A percentile compares a stretch with the other conserved stretches of the same genome.
Evolutionary conservation across 2,888 invertebrate genomes (phyloP).

Genomic region (Chymomyza amoena): DNA sequence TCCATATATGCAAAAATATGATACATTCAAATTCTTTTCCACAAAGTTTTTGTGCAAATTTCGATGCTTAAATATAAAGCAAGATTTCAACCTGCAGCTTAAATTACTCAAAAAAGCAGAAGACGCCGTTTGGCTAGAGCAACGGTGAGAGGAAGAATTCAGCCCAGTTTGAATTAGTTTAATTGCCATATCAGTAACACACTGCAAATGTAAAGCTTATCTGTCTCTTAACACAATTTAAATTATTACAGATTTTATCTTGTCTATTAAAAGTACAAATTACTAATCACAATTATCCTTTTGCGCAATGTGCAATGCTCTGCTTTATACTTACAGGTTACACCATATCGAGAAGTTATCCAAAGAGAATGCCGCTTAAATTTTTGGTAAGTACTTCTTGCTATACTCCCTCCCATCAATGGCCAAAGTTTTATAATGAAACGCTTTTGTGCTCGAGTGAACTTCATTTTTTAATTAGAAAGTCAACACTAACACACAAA

Average conservation of each 20-base stretch:
- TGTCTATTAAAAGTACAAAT: constrained; percentile 38
- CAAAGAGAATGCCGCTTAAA: constrained; percentile 78
- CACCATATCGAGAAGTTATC: constrained; percentile 79
- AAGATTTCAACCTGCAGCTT: constrained; percentile 47
- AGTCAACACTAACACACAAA: constrained; percentile 45
- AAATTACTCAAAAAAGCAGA: constrained; percentile 16
- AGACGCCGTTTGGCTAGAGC: not conserved
- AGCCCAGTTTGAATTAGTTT: not conserved
- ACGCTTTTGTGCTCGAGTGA: constrained; percentile 48
- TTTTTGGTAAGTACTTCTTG: constrained; percentile 71
- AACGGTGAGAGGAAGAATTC: not conserved
- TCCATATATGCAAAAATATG: too few relatives aligned
- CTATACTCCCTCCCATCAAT: not conserved
- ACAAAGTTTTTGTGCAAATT: not conserved
- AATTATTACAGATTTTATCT: constrained; percentile 44
- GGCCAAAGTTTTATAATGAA: constrained; percentile 29
- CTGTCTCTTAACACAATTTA: not conserved
- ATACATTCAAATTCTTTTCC: too few relatives aligned
- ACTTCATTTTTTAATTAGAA: constrained; percentile 68
- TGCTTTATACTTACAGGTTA: constrained; percentile 75
- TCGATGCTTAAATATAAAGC: not conserved
- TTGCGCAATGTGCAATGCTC: constrained; percentile 66
- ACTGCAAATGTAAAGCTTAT: too few relatives aligned
- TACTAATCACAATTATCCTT: constrained; percentile 69
- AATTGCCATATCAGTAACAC: too few relatives aligned